Base-by-base conservation (phyloP, 2,113 vertebrate genomes). In the Scopus umbretta region DNA sequence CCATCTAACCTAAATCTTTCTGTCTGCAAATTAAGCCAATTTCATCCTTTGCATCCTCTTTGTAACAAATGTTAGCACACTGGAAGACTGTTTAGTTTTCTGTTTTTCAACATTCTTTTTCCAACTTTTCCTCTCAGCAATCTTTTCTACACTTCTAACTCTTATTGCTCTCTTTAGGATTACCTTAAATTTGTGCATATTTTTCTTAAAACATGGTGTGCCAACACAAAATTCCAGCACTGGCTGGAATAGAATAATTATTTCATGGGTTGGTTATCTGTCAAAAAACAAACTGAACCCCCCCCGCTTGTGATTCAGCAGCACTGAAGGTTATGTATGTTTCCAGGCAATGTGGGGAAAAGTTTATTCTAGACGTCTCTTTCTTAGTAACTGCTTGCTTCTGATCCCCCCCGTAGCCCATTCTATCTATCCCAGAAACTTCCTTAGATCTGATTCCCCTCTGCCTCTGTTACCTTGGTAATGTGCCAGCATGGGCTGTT, bases 21-120 rank as follows among this genome's bases (percentile, higher is more conserved):
- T 96, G 72, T 87, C 91, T 96, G 83, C 76, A 87, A 81, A 91
- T 86, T 91, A 89, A 96, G 83, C 91, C 91, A 87, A 47, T 84
- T 94, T 94, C 91, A 94, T 94, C 91, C 95, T 91, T 97, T 91
- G 80, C 86, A 94, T 96, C 93, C 89, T 92, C 73, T 89, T 82
- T 84, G 55, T 78, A 89, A 88, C 92, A 80, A 96, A 63, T 1
- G 5, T 89, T 67, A 84, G 65, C 50, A 84, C 47, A 63, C 72
- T 74, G 72, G 25, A 94, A 86, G 80, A 47, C 55, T 86, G 49
- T 67, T 92, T 40, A 32, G 25, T 74, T 90, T 90, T 62, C 68
- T 86, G n/a, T 71, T 67, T 94, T 73, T 61, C 75, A 80, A 40
- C 22, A 68, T 83, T 86, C 40, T 86, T 88, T 92, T 82, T 9